Base-by-base conservation (phyloP, 2,113 vertebrate genomes). In the Argyrosomus japonicus region DNA sequence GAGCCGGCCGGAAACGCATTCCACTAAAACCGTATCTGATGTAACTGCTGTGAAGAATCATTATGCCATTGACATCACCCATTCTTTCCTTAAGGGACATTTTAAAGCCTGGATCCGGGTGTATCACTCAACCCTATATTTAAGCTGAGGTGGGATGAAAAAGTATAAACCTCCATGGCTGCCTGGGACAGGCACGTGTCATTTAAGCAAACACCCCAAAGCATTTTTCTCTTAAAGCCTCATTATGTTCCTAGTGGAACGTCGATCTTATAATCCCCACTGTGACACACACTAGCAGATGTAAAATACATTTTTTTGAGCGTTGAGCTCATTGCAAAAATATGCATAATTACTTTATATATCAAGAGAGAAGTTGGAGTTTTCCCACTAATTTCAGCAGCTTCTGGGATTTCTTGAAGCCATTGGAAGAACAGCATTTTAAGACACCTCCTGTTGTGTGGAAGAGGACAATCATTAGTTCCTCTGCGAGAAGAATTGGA, bases 211-310 rank as follows among this genome's bases (percentile, higher is more conserved):
- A 65, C 43, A 17, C 25, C 18, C 29, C 23, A 23, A 72, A 77
- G 67, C 56, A 64, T 75, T 74, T 57, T 70, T 57, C 54, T 65
- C 45, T 75, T 81, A 78, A 51, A 82, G 60, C 69, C 65, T 78
- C 43, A 69, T 90, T 82, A 88, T 73, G 51, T 75, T 75, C 18
- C 70, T 68, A 45, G 72, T 32, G 67, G 53, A 82, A 50, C 17
- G 65, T 48, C 40, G 56, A 79, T 84, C 57, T 77, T 57, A 68
- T 75, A 69, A 78, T 87, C 36, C 45, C 60, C 29, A 40, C 53
- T 63, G 74, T 68, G 54, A 72, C 75, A 57, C 68, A 68, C n/a
- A 50, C 61, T 12, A 71, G 61, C 54, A 64, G n/a, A 68, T 78
- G 58, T 64, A n/a, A 54, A 61, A 75, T 75, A 25, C 14, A 82